Base-by-base conservation (phyloP, 1,140 invertebrate genomes). In the Ctenoplectra terminalis region DNA sequence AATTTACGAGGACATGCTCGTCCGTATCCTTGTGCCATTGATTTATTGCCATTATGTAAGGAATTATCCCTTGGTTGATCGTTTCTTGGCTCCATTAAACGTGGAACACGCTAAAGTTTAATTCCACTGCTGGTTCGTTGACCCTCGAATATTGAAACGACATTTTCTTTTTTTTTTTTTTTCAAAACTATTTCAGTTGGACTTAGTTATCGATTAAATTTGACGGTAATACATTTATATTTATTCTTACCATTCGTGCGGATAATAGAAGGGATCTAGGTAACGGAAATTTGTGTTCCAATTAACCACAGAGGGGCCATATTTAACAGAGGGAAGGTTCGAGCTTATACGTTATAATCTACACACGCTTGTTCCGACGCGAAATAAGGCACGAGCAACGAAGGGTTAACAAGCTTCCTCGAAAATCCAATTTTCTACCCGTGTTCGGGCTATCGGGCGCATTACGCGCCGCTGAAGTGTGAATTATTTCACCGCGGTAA, bases 1-100 rank as follows among this genome's bases (percentile, higher is more conserved):
- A 34, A 79, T 63, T 79, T 63, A 73, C 67, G 26, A 50, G 46
- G 67, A 72, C 67, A 73, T 43, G 54, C n/a, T 60, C 23, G 5
- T n/a, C 50, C 11, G 46, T 61, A 63, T 31, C 58, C 34, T 46
- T 73, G 43, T 63, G 7, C 37, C 52, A 31, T 79, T 60, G 69
- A 79, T 73, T 61, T 72, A 79, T 72, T n/a, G 77, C 46, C 58
- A 63, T 79, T 73, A 79, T 34, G 34, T 15, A 63, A 61, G 43
- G 56, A 72, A 78, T 70, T 70, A 67, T 40, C 61, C n/a, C 5
- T 40, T 1, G 13, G 6, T 20, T 15, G 13, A 11, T 11, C 20
- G 34, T 29, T 43, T 5, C 11, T 13, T 20, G 15, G 3, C 43
- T 26, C 1, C 17, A 9, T 13, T 9, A 20, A n/a, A 37, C n/a